These are phyloP conservation scores for Geotrupes spiniger DNA, from an alignment of 2,888 invertebrate species.

Conservation along the genomic window DNA sequence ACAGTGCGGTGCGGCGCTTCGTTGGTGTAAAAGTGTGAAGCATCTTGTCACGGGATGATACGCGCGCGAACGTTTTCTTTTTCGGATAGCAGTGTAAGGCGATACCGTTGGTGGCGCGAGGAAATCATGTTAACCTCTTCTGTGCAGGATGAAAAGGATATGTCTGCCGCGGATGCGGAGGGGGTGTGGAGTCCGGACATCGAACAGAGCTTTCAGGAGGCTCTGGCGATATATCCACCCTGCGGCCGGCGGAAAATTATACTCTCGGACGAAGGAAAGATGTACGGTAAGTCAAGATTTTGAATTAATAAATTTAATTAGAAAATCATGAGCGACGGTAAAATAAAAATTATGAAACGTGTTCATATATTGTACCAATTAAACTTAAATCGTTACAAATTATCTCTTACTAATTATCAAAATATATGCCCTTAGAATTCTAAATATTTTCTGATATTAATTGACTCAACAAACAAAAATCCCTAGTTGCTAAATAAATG, in stretches of 20 bases:
- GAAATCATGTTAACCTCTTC: constrained; percentile 2
- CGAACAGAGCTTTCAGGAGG: constrained; percentile 99
- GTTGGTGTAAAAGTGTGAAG: too few relatives aligned
- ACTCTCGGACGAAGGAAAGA: constrained; percentile 99
- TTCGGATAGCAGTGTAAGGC: background rate
- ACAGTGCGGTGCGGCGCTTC: too few relatives aligned
- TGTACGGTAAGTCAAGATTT: constrained; percentile 90
- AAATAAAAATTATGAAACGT: too few relatives aligned
- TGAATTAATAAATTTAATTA: background rate
- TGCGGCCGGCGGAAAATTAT: constrained; percentile 99
- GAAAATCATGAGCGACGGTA: too few relatives aligned
- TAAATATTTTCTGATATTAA: too few relatives aligned
- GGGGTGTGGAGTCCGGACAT: constrained; percentile 99
- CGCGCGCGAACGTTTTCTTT: background rate
- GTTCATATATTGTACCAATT: too few relatives aligned
- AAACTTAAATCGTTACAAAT: too few relatives aligned
- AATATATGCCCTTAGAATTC: too few relatives aligned
- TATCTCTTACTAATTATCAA: too few relatives aligned
- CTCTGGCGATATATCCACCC: constrained; percentile 98
- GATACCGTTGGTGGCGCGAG: background rate
- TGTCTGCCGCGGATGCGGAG: constrained; percentile 96
- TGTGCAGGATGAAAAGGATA: constrained; percentile 76
- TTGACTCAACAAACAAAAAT: too few relatives aligned
- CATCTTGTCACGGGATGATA: background rate
- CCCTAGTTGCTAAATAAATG: too few relatives aligned